phyloP scores from a whole-genome alignment of 2,797 vertebrate genomes.

The Huso huso region DNA sequence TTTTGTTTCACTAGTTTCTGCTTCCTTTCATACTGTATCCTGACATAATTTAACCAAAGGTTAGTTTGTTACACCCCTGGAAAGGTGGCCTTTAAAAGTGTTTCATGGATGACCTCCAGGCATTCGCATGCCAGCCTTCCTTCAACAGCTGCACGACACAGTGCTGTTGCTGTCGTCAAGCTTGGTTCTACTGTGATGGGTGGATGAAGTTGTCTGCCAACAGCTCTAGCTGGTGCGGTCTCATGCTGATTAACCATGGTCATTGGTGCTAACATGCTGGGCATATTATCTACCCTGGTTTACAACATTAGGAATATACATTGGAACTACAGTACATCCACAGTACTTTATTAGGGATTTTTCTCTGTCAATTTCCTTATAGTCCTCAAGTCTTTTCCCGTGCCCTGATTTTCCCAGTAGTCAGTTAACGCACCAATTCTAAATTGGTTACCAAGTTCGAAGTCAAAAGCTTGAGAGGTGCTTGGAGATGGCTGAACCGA shows the following conservation, averaged over 20 bases:
- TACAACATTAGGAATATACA: background rate
- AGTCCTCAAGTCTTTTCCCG: too few species aligned
- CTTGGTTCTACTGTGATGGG: background rate
- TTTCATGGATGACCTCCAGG: background rate
- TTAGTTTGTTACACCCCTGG: background rate
- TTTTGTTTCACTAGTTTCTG: too few species aligned
- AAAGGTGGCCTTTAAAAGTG: background rate
- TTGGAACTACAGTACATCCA: background rate
- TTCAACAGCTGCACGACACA: background rate
- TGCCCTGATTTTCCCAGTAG: too few species aligned
- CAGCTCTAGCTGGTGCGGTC: constrained; percentile 1
- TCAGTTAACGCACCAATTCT: too few species aligned
- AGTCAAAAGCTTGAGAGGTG: too few species aligned
- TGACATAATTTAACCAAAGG: background rate
- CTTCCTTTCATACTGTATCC: too few species aligned
- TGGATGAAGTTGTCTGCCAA: background rate
- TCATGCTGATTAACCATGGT: constrained; percentile 1
- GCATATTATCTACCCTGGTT: background rate
- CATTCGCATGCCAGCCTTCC: background rate
- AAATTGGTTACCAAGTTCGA: too few species aligned
- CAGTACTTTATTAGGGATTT: background rate
- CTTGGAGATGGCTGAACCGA: too few species aligned
- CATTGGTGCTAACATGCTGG: background rate
- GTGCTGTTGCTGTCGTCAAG: background rate
- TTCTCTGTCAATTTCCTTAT: background rate